phyloP scores from a whole-genome alignment of 2,888 invertebrate species.

The Oscheius sp. region DNA sequence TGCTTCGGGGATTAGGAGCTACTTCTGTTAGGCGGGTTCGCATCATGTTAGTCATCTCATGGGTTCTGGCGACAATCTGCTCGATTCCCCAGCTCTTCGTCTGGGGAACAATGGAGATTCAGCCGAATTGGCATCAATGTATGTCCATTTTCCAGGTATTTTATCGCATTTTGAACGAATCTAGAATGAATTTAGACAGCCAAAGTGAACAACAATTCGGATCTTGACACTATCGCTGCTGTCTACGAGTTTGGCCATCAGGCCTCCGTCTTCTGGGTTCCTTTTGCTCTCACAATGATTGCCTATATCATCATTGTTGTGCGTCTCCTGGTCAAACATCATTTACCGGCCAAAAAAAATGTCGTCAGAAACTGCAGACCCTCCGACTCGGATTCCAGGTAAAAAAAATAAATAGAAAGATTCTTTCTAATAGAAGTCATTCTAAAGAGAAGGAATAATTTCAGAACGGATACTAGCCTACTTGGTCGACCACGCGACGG shows the following conservation, averaged over 20 bases:
- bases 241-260: constrained; percentile 52
- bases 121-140: constrained; percentile 54
- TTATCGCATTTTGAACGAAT: constrained; percentile 17
- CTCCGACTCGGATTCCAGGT: constrained; percentile 6
- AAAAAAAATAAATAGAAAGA: not conserved
- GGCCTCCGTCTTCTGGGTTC: constrained; percentile 66
- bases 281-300: constrained; percentile 57
- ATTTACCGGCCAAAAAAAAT: not conserved
- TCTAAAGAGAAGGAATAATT: not conserved
- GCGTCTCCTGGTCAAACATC: constrained; percentile 52
- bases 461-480: constrained; percentile 11
- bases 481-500: not conserved
- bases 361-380: not conserved
- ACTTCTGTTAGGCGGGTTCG: constrained; percentile 54
- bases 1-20: constrained; percentile 36
- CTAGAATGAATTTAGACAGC: constrained; percentile 23
- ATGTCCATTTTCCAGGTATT: constrained; percentile 51
- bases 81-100: constrained; percentile 61
- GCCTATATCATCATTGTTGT: constrained; percentile 63
- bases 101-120: constrained; percentile 53
- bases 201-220: too few relatives aligned
- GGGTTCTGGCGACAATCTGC: constrained; percentile 58
- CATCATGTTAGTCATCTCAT: constrained; percentile 48
- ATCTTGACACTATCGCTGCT: constrained; percentile 25
- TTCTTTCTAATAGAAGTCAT: too few relatives aligned